These are phyloP conservation scores for Pitangus sulphuratus DNA, from an alignment of 2,797 vertebrate genomes.

Conservation along the genomic window DNA sequence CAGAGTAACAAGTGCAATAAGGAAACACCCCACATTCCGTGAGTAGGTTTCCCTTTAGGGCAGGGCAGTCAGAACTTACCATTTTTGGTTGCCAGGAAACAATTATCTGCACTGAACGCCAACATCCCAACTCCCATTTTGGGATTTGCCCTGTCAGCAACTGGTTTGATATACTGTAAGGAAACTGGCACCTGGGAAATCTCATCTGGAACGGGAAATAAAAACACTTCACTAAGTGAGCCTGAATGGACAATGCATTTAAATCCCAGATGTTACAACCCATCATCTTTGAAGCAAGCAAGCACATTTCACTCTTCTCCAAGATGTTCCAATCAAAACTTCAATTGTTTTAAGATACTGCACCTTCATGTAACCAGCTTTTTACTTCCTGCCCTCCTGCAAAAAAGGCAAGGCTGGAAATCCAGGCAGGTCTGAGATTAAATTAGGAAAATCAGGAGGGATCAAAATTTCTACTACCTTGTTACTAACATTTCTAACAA, in stretches of 20 bases:
- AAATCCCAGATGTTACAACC: neutral
- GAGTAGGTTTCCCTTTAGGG: neutral
- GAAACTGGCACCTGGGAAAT: slow-evolving; percentile 81
- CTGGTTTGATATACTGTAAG: slow-evolving; percentile 86
- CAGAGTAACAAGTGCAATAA: neutral
- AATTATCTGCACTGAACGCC: slow-evolving; percentile 92
- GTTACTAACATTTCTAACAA: neutral
- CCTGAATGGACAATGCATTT: neutral
- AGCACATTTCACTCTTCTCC: neutral
- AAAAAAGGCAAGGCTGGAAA: neutral
- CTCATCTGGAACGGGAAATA: slow-evolving; percentile 82
- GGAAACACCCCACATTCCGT: neutral
- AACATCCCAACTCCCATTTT: slow-evolving; percentile 88
- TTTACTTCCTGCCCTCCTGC: neutral
- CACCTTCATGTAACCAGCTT: neutral
- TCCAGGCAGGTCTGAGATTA: neutral
- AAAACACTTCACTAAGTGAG: neutral
- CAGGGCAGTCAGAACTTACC: slow-evolving; percentile 74
- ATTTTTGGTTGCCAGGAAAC: slow-evolving; percentile 91
- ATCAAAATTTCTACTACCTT: neutral
- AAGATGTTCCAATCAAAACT: neutral
- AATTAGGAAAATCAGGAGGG: neutral
- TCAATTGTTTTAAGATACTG: neutral
- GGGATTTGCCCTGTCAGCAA: slow-evolving; percentile 91
- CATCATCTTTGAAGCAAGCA: neutral